phyloP scores from a whole-genome alignment of 2,797 vertebrate genomes.

The Uromys caudimaculatus region DNA sequence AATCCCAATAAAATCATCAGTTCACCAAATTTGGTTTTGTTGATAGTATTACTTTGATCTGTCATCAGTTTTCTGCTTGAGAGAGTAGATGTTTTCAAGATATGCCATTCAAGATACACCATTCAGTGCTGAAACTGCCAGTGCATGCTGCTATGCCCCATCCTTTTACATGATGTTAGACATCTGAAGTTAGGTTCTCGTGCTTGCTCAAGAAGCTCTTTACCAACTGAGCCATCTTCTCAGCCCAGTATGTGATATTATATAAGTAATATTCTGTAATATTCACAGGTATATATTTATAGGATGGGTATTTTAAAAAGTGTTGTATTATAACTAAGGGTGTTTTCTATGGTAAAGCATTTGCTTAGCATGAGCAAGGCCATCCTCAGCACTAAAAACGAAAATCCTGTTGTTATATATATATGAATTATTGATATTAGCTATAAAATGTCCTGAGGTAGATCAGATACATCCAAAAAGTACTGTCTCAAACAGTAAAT shows the following conservation, averaged over 20 bases:
- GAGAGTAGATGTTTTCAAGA: neutral
- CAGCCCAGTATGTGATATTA: neutral
- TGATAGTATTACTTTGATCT: neutral
- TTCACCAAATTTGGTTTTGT: neutral
- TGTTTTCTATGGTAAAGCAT: neutral
- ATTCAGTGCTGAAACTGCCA: neutral
- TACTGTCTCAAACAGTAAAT: neutral
- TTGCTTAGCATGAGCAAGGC: neutral
- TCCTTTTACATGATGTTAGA: neutral
- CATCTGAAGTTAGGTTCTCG: neutral
- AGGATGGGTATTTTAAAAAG: neutral
- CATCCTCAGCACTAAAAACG: neutral
- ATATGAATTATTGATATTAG: neutral
- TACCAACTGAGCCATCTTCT: neutral
- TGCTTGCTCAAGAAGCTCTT: neutral
- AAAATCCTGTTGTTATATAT: neutral
- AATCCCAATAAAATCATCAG: neutral
- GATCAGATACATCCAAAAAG: neutral
- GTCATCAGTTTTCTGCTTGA: neutral
- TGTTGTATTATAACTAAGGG: neutral
- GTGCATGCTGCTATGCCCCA: neutral
- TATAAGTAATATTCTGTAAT: neutral
- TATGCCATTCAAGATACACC: neutral
- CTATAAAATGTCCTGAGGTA: neutral
- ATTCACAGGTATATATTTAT: neutral